Evolutionary conservation across 2,113 vertebrate genomes (phyloP), one percentile per base, ranked within the genome.

Genomic region (Phylloscopus whistleri): DNA sequence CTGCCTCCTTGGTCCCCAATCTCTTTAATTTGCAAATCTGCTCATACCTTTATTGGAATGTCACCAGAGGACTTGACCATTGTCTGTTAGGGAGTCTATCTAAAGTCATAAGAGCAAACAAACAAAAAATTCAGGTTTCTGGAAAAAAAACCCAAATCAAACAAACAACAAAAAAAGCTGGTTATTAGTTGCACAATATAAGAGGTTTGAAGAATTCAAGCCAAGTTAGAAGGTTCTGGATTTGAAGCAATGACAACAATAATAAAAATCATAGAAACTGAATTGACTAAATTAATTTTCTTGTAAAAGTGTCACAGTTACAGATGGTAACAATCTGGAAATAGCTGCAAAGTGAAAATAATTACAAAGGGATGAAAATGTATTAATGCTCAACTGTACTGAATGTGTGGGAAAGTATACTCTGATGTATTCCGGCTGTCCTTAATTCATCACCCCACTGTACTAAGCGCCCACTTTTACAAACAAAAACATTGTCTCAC

Each of bases 311-410:
- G 87, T 97, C 95, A 96, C 95, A 97, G 95, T 91, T 97, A 86
- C 86, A 98, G 97, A 98, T 98, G 97, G 96, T 68, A 98, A 97
- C 97, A 97, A 98, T 97, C 95, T 97, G 95, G 89, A 96, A 97
- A 89, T 92, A 92, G 85, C 94, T 97, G 93, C 95, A 96, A 96
- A 97, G 97, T 96, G 97, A 94, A 95, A 96, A 95, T 97, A 98
- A 97, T 97, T 96, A 96, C 90, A 95, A 97, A 96, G 73, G 88
- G 92, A 93, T 97, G 81, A 91, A 97, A 97, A 90, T 14, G 79
- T 90, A 97, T 97, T 97, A 97, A 97, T 95, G 84, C 53, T 96
- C 72, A 79, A 14, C 94, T 37, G 9, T 63, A 89, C 84, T 95
- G 49, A 53, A 68, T 97, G 85, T 92, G 77, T 95, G 78, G 96